Percentiles rank a stretch among this genome's conserved stretches.
These are phyloP conservation scores for Anguilla anguilla DNA, from an alignment of 2,797 vertebrate genomes.

Conservation along the genomic window DNA sequence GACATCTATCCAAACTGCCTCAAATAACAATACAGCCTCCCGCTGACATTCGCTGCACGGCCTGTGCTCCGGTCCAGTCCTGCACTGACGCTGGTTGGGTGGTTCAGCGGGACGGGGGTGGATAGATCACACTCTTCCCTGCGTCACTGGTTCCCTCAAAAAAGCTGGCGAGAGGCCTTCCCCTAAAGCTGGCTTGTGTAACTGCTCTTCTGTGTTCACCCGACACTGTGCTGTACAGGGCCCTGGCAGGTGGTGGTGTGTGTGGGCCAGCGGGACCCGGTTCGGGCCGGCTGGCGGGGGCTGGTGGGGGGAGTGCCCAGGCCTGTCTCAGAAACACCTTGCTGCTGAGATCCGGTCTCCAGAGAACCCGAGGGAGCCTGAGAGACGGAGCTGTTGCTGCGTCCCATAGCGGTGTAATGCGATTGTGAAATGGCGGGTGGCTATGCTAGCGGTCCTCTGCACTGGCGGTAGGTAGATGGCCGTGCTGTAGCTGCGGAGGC, in stretches of 20 bases:
- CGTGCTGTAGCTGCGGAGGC: neutral
- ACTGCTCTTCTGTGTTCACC: neutral
- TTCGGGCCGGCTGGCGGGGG: constrained; percentile 3
- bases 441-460: neutral
- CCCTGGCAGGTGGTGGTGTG: neutral
- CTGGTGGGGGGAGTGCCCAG: constrained; percentile 32
- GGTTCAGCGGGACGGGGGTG: neutral
- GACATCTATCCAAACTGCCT: neutral
- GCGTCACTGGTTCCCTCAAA: neutral
- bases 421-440: no score
- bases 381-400: constrained; percentile 55
- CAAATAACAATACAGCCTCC: neutral
- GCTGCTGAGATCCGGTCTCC: constrained; percentile 29
- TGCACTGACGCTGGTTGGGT: neutral
- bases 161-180: neutral
- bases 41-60: neutral
- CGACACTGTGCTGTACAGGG: neutral
- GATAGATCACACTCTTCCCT: neutral
- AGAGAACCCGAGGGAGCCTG: constrained; percentile 49
- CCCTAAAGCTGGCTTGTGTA: neutral
- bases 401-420: neutral
- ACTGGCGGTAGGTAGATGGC: neutral
- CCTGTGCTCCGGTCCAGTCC: neutral
- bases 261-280: neutral
- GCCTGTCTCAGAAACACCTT: constrained; percentile 46